These are phyloP conservation scores for Tragelaphus strepsiceros DNA, from an alignment of 2,113 vertebrate genomes.

Conservation along the genomic window DNA sequence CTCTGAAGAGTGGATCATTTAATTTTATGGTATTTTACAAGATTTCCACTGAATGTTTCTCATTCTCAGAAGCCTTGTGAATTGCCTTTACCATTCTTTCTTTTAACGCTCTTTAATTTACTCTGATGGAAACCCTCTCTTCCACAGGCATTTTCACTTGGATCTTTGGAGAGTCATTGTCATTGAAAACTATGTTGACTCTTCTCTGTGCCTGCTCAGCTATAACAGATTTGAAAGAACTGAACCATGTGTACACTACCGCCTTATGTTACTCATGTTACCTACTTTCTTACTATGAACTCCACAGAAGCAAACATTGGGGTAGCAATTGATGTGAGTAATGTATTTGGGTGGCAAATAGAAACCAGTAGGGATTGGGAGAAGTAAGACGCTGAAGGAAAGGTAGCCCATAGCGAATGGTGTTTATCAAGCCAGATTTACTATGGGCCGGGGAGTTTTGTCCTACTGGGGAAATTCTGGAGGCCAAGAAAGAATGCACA, in stretches of 20 bases:
- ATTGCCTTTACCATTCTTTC: neutral
- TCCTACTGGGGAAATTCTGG: neutral
- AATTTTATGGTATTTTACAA: slow-evolving; percentile 4
- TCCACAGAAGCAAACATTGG: neutral
- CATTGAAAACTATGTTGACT: neutral
- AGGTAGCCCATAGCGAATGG: neutral
- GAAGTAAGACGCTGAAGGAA: neutral
- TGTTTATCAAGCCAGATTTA: neutral
- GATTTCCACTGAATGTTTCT: neutral
- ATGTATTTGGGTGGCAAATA: neutral
- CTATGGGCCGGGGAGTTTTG: neutral
- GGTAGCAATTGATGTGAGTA: neutral
- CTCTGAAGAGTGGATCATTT: neutral
- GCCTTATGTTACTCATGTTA: neutral
- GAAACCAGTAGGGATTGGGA: neutral
- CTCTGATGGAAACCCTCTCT: neutral
- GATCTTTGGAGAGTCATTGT: neutral
- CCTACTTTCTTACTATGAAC: neutral
- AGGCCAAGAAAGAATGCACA: neutral
- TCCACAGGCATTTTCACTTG: neutral
- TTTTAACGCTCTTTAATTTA: neutral
- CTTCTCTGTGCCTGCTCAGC: neutral
- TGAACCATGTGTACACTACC: neutral
- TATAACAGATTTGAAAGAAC: neutral
- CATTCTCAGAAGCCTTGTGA: neutral